These are phyloP conservation scores for Narcine bancroftii DNA, from an alignment of 2,113 vertebrate species.

Conservation along the genomic window DNA sequence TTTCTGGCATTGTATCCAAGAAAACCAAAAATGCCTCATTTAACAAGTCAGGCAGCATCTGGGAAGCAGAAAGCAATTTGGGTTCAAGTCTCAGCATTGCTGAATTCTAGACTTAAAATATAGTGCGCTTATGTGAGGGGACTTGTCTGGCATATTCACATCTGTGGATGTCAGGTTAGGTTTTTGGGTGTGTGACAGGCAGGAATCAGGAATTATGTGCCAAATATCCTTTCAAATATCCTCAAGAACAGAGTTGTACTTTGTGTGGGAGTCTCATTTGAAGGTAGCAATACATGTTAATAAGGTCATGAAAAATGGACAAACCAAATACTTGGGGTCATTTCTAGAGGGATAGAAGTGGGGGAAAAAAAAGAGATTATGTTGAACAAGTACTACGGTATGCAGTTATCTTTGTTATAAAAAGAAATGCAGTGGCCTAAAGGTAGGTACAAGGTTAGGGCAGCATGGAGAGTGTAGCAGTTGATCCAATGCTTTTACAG, in stretches of 20 bases:
- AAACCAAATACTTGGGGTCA: neutral
- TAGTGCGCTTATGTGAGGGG: neutral
- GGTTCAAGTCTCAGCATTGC: no score
- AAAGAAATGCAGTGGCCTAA: neutral
- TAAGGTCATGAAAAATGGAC: neutral
- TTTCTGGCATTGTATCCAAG: neutral
- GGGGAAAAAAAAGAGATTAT: neutral
- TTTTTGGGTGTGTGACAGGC: neutral
- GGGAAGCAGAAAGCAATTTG: no score
- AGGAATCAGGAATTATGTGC: neutral
- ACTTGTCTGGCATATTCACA: no score
- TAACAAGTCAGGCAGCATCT: no score
- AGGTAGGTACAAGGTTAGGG: no score
- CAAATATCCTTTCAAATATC: neutral
- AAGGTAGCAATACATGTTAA: neutral
- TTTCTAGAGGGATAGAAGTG: neutral
- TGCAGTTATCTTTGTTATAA: neutral
- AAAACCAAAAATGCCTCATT: no score
- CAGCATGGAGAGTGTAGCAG: no score
- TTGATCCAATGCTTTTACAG: no score
- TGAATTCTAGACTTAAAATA: no score
- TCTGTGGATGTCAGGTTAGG: neutral
- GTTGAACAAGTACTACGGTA: no score
- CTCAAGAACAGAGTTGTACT: neutral
- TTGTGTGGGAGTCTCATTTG: neutral